phyloP scores from a whole-genome alignment of 53 echinoderm and acorn worm genomes.

The Stichopus horrens region DNA sequence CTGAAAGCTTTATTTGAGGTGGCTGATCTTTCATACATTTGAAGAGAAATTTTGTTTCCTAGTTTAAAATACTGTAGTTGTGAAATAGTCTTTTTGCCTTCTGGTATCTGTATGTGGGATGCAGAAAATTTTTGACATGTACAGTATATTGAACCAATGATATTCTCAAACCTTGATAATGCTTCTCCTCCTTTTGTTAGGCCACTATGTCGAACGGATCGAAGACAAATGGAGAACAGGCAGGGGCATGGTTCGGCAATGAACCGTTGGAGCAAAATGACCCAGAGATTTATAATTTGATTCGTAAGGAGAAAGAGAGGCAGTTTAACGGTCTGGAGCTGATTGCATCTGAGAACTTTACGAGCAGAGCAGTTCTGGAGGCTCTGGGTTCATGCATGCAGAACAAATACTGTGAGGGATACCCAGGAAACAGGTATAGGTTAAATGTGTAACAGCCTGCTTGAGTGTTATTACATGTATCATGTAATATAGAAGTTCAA shows the following conservation, averaged over 20 bases:
- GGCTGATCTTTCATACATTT: no score
- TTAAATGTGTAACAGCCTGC: no score
- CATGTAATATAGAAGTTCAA: no score
- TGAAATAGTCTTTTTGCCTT: no score
- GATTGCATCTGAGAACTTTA: conserved; percentile 97
- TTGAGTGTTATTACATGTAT: no score
- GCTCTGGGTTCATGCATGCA: conserved; percentile 93
- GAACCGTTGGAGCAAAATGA: conserved; percentile 85
- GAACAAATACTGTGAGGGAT: conserved; percentile 98
- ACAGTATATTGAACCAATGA: no score
- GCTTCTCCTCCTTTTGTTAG: neutral
- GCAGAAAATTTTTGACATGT: no score
- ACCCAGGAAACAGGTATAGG: conserved; percentile 89
- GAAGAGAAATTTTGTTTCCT: no score
- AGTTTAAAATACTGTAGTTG: no score
- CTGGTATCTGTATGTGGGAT: no score
- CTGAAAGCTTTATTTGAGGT: no score
- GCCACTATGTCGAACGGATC: neutral
- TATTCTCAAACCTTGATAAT: no score
- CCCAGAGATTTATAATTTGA: conserved; percentile 76
- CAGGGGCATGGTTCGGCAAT: conserved; percentile 64
- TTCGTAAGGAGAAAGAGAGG: conserved; percentile 84
- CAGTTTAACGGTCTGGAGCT: conserved; percentile 84
- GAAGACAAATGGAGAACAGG: neutral
- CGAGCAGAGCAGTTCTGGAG: conserved; percentile 89